Base-by-base conservation (phyloP, 2,888 invertebrate species). In the Phragmatobia fuliginosa region DNA sequence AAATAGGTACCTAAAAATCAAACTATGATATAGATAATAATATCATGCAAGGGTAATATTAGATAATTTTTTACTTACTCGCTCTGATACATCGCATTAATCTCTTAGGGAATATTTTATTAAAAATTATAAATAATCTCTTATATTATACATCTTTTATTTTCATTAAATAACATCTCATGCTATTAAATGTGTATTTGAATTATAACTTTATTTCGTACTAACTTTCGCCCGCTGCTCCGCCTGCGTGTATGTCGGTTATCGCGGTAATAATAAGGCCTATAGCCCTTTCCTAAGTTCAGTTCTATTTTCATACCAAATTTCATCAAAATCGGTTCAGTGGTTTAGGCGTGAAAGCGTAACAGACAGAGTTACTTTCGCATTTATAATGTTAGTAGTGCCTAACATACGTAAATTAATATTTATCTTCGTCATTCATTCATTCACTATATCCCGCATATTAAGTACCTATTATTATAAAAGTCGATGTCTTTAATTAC, bases 401-500 rank as follows among this genome's bases (percentile, higher is more conserved):
- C 18, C 1, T 62, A 28, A 45, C 25, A 21, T 8, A 38, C 18
- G 0, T 32, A 36, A 56, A 28, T 52, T n/a, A 52, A 33, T 28
- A 33, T 33, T 21, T 8, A 65, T 36, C 52, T 62, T 1, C 32
- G 14, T 45, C 32, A 41, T 56, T 28, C 28, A n/a, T n/a, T 62
- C 41, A 11, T 21, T 52, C 62, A 45, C 60, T 70, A 71, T 66
- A 45, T n/a, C 63, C 25, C 41, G 28, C 49, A 59, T 62, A 72
- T 67, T 79, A n/a, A n/a, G n/a, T n/a, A n/a, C n/a, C n/a, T n/a
- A 71, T 67, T 79, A 71, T 66, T 49, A 56, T 68, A 66, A 78
- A 79, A 76, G 72, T 77, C 72, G 70, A 72, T 74, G 70, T 74
- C 76, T 80, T 88, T 90, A 90, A 91, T 91, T 90, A 90, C 88